Conservation (phyloP, 2,113 vertebrate genomes). For the Cinclus mexicanus region DNA sequence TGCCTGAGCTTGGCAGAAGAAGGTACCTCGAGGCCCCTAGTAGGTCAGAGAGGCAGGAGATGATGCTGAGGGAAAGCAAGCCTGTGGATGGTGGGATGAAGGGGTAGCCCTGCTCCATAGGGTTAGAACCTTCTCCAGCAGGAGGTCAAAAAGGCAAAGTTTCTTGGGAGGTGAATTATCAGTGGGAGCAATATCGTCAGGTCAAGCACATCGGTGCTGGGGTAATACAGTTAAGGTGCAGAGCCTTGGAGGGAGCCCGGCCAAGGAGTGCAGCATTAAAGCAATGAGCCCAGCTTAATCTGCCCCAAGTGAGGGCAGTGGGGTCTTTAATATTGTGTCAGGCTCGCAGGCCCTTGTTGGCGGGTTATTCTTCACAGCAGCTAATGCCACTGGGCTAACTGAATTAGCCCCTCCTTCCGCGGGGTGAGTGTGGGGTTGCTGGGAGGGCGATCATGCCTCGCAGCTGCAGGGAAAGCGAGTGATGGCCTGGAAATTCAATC, state of each 20-base stretch:
- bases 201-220: conserved; percentile 78
- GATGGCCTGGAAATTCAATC: conserved; percentile 83
- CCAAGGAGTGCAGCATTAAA: conserved; percentile 76
- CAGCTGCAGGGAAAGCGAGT: conserved; percentile 76
- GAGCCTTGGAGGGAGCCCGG: conserved; percentile 76
- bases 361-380: conserved; percentile 82
- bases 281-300: conserved; percentile 89
- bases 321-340: conserved; percentile 84
- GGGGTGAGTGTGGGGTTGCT: conserved; percentile 85
- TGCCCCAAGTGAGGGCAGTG: conserved; percentile 84
- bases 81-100: background rate
- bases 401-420: conserved; percentile 84
- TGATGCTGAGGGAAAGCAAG: background rate
- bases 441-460: conserved; percentile 81
- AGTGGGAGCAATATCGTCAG: conserved; percentile 77
- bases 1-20: background rate
- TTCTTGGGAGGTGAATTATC: conserved; percentile 85
- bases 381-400: conserved; percentile 88
- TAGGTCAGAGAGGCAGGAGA: background rate
- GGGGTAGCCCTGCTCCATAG: background rate
- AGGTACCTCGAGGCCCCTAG: background rate
- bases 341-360: conserved; percentile 73
- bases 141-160: conserved; percentile 92
- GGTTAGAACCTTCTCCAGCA: conserved; percentile 42
- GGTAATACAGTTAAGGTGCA: conserved; percentile 88